Evolutionary conservation across 1,140 invertebrate genomes (phyloP).

Genomic region (Lerema accius): DNA sequence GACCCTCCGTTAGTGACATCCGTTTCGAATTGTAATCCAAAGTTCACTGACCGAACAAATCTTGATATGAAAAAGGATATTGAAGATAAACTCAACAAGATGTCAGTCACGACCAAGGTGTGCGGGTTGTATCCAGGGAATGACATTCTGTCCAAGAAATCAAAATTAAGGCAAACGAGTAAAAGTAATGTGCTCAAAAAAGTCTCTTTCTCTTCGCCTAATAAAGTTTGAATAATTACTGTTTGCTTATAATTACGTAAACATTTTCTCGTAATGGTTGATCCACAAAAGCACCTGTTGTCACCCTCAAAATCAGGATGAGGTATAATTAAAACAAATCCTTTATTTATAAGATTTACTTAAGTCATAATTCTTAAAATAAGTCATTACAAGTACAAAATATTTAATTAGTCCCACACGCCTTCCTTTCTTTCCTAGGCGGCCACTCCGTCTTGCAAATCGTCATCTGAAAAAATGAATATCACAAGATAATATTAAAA

Average conservation of each 20-base stretch:
- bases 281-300: too few species aligned
- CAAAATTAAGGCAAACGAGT: slow-evolving; percentile 11
- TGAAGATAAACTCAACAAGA: slow-evolving; percentile 45
- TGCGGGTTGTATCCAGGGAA: slow-evolving; percentile 55
- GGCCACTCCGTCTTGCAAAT: slow-evolving; percentile 55
- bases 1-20: slow-evolving; percentile 37
- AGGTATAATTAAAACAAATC: too few species aligned
- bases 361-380: too few species aligned
- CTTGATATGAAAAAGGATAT: slow-evolving; percentile 17
- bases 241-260: too few species aligned
- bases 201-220: background rate
- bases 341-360: too few species aligned
- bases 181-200: background rate
- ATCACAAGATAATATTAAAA: too few species aligned
- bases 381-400: background rate
- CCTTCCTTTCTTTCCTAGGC: too few species aligned
- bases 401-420: too few species aligned
- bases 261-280: too few species aligned
- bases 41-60: slow-evolving; percentile 10
- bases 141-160: slow-evolving; percentile 52
- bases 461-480: slow-evolving; percentile 60
- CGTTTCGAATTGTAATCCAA: slow-evolving; percentile 34
- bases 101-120: slow-evolving; percentile 51
- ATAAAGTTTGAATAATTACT: background rate
- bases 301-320: too few species aligned